A percentile compares a stretch with the other conserved stretches of the same genome.
Conservation (phyloP, 2,797 vertebrate species). For the Crenuchus spilurus region DNA sequence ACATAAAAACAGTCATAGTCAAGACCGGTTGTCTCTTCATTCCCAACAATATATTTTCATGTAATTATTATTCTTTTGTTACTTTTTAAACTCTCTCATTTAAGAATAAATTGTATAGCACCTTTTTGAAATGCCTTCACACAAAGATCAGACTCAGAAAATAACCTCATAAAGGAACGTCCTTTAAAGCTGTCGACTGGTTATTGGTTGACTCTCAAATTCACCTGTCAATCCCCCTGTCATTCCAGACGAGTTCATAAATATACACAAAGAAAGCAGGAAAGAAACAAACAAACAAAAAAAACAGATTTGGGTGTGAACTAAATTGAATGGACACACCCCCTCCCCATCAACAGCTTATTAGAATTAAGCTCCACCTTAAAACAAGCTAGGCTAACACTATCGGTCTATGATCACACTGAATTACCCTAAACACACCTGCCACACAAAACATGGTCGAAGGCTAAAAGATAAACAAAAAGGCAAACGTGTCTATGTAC, state of each 20-base stretch:
- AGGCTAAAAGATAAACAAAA: conserved; percentile 46
- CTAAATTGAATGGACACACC: conserved; percentile 23
- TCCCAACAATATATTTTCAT: conserved; percentile 92
- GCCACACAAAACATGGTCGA: conserved; percentile 53
- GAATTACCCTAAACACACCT: conserved; percentile 52
- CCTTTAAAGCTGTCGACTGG: conserved; percentile 72
- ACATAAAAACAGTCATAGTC: conserved; percentile 99
- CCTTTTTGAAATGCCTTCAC: conserved; percentile 89
- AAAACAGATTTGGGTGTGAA: conserved; percentile 17
- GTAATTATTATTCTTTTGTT: conserved; percentile 27
- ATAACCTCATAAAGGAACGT: conserved; percentile 68
- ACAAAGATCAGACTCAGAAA: conserved; percentile 74
- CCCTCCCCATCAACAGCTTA: conserved; percentile 18
- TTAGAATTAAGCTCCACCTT: conserved; percentile 33
- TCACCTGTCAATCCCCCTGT: conserved; percentile 58
- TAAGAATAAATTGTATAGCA: conserved; percentile 97
- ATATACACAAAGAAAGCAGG: conserved; percentile 24
- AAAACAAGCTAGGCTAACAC: conserved; percentile 56
- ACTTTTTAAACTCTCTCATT: conserved; percentile 67
- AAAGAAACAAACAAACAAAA: conserved; percentile 34
- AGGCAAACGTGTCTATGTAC: conserved; percentile 58
- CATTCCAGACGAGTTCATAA: conserved; percentile 42
- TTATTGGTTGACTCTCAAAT: conserved; percentile 70
- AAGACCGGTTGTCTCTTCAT: conserved; percentile 93
- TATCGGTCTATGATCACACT: conserved; percentile 54